Evolutionary conservation across 2,888 invertebrate species (phyloP).

Genomic region (Cataglyphis rosenhaueri): DNA sequence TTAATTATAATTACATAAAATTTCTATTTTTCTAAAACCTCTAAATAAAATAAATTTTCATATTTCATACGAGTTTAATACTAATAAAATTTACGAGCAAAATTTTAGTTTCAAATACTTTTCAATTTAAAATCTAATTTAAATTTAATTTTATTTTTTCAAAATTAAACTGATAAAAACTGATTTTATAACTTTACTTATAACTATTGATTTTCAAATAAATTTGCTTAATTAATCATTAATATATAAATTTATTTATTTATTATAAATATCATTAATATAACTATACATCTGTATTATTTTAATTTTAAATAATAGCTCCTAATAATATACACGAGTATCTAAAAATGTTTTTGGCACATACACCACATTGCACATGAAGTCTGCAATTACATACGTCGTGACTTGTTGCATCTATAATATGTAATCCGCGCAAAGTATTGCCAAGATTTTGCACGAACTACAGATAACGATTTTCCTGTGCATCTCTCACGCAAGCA

Average conservation of each 20-base stretch:
- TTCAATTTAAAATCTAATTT: background rate
- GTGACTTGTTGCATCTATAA: constrained; percentile 22
- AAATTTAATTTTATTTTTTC: background rate
- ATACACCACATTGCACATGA: background rate
- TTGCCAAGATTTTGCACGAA: background rate
- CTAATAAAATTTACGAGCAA: too few relatives aligned
- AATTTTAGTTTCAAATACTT: background rate
- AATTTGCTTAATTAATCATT: background rate
- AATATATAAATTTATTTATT: background rate
- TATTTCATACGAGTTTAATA: too few relatives aligned
- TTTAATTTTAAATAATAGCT: constrained; percentile 9
- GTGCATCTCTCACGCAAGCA: background rate
- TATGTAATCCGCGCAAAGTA: constrained; percentile 4
- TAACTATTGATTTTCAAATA: background rate
- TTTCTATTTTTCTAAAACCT: too few relatives aligned
- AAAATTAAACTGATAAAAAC: background rate
- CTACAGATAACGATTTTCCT: constrained; percentile 10
- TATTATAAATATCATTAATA: background rate
- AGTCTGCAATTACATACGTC: constrained; percentile 1
- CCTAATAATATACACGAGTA: constrained; percentile 4
- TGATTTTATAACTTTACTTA: background rate
- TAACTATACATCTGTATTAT: background rate
- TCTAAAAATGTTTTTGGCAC: constrained; percentile 11
- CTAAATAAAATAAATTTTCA: too few relatives aligned
- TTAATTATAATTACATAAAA: background rate